Conservation (phyloP, 2,797 vertebrate species). For the Enteromius fasciolatus region DNA sequence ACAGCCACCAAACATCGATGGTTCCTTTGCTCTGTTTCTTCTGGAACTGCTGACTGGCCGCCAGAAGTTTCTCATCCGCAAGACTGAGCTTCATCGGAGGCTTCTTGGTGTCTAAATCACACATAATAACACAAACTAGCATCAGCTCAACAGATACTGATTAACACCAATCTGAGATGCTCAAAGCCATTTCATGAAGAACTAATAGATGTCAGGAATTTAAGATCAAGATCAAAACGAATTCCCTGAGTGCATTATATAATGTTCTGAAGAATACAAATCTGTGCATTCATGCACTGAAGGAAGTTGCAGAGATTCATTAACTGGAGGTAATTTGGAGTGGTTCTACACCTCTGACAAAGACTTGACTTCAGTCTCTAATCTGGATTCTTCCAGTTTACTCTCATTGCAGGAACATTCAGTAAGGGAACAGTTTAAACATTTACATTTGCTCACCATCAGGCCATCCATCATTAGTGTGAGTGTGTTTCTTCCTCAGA, state of each 20-base stretch:
- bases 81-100: constrained; percentile 78
- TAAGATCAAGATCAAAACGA: neutral
- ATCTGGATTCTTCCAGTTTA: neutral
- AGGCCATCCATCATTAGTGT: too few relatives aligned
- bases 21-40: constrained; percentile 96
- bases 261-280: neutral
- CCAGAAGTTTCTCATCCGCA: constrained; percentile 88
- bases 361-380: neutral
- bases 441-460: too few relatives aligned
- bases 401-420: neutral
- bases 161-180: neutral
- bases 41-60: constrained; percentile 91
- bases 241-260: neutral
- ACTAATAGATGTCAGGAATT: neutral
- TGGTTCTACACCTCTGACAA: neutral
- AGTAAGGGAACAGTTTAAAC: neutral
- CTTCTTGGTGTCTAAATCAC: constrained; percentile 80
- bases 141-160: neutral
- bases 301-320: neutral
- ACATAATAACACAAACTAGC: neutral
- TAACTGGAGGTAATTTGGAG: neutral
- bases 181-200: neutral
- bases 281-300: neutral
- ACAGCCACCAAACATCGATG: constrained; percentile 98
- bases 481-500: neutral